These are phyloP conservation scores for Pemphigus obesinymphae DNA, from an alignment of 1,140 invertebrate genomes.

Conservation along the genomic window DNA sequence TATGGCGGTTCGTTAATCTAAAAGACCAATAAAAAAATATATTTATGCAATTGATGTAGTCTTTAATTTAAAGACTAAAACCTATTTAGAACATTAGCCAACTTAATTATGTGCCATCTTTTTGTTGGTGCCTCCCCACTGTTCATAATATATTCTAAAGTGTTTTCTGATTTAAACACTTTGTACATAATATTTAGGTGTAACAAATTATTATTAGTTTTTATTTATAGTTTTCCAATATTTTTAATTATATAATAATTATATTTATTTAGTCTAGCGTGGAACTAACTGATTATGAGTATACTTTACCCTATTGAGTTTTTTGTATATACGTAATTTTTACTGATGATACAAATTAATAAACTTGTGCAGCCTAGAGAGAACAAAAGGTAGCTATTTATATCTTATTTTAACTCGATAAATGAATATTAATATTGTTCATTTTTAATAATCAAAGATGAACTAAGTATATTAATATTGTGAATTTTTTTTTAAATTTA, in stretches of 20 bases:
- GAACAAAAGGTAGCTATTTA: background rate
- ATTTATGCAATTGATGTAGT: background rate
- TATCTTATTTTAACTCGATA: background rate
- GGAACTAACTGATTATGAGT: constrained; percentile 11
- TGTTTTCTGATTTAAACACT: constrained; percentile 19
- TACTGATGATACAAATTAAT: background rate
- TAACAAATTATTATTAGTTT: constrained; percentile 33
- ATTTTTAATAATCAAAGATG: background rate
- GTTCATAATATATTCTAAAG: constrained; percentile 19
- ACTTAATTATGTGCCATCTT: constrained; percentile 13
- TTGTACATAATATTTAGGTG: constrained; percentile 24
- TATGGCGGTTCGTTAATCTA: background rate
- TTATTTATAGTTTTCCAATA: constrained; percentile 25
- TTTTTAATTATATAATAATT: constrained; percentile 34
- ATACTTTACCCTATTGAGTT: constrained; percentile 6
- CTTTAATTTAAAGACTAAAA: constrained; percentile 16
- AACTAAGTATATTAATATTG: background rate
- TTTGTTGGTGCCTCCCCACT: background rate
- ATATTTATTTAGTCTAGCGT: constrained; percentile 24
- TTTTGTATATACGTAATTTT: constrained; percentile 4
- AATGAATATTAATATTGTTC: background rate
- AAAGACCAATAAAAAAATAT: background rate
- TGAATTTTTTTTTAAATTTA: constrained; percentile 17
- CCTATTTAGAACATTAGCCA: background rate
- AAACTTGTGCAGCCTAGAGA: background rate